Evolutionary conservation across 2,888 invertebrate species (phyloP), one percentile per base, ranked within the genome.

Genomic region (Tineola bisselliella): DNA sequence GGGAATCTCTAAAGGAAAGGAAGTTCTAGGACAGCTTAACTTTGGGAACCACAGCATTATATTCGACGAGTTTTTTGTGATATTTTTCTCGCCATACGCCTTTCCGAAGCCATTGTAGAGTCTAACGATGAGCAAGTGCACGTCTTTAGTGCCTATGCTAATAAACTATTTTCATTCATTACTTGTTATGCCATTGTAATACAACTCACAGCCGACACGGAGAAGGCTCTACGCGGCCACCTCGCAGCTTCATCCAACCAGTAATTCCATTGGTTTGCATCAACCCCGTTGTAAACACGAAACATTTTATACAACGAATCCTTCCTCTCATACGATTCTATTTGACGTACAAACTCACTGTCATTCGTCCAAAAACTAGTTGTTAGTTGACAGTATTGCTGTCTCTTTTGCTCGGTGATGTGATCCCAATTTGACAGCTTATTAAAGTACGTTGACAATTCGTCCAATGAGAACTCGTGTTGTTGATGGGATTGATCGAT

Each of bases 381-480:
- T 13, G 3, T 2, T 13, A n/a, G 6, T 48, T 15, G n/a, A 10
- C 15, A 8, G n/a, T 8, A 48, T n/a, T 10, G 62, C 0, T 65
- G 66, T 0, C 33, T 58, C 64, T 56, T 62, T 67, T 59, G 74
- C 8, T 67, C 4, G 0, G 75, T 73, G 0, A 79, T 62, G 0
- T 68, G 63, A 0, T 76, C 73, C 79, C 79, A 79, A 58, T 74
- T 69, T 0, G 77, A 70, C 0, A 80, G 64, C 8, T 65, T 69
- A 0, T 71, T 73, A 59, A 79, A 79, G 0, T 70, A 62, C 0
- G 68, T 62, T 0, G 67, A 65, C 5, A 79, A 30, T 61, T 70
- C 78, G 77, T 66, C 15, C 8, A 0, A 63, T 63, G 38, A 25
- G 25, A 25, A 25, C 25, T 4, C 6, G 6, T 25, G 4, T 6